phyloP scores from a whole-genome alignment of 1,140 invertebrate species.

The Drosophila ficusphila region DNA sequence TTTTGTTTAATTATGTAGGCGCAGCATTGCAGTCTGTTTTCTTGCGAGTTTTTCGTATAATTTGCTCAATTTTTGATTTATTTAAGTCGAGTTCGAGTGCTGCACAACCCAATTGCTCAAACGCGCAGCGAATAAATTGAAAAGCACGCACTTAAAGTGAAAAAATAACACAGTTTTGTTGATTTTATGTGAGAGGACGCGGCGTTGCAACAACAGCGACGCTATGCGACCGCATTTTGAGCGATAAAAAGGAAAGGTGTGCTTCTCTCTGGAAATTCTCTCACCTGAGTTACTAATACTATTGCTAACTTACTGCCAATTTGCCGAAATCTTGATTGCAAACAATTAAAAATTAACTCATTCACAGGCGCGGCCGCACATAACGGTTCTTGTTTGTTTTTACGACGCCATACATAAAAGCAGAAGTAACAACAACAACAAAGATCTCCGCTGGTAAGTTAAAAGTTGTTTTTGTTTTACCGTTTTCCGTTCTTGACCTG shows the following conservation, averaged over 20 bases:
- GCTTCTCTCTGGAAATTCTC: slow-evolving; percentile 16
- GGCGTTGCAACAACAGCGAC: slow-evolving; percentile 55
- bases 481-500: slow-evolving; percentile 39
- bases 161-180: slow-evolving; percentile 9
- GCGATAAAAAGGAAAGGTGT: slow-evolving; percentile 24
- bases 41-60: slow-evolving; percentile 54
- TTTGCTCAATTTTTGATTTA: slow-evolving; percentile 60
- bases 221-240: slow-evolving; percentile 69
- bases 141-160: neutral
- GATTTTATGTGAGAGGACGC: slow-evolving; percentile 50
- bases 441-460: slow-evolving; percentile 35
- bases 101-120: slow-evolving; percentile 23
- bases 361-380: slow-evolving; percentile 25
- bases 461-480: slow-evolving; percentile 37
- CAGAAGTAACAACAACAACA: slow-evolving; percentile 18
- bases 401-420: slow-evolving; percentile 23
- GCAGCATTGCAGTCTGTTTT: slow-evolving; percentile 56
- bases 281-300: slow-evolving; percentile 7
- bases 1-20: slow-evolving; percentile 61
- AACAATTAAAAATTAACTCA: slow-evolving; percentile 9
- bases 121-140: neutral
- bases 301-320: slow-evolving; percentile 9
- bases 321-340: slow-evolving; percentile 29
- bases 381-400: slow-evolving; percentile 28
- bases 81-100: slow-evolving; percentile 21